Evolutionary conservation across 2,888 invertebrate species (phyloP).

Genomic region (Tetragonisca angustula): DNA sequence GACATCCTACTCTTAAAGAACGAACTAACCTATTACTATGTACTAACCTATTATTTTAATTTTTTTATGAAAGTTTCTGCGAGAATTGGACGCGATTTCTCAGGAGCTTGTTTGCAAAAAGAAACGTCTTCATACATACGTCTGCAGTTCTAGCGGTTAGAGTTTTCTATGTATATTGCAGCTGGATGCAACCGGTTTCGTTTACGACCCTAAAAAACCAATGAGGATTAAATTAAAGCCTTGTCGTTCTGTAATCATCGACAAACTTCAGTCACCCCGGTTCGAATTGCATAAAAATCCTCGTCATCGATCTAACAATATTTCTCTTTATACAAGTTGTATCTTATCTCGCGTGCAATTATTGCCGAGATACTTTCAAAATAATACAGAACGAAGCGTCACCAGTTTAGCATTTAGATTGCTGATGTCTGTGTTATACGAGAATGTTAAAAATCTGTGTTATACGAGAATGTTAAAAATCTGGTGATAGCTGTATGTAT

Average conservation of each 20-base stretch:
- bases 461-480: neutral
- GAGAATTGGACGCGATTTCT: neutral
- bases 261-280: conserved; percentile 57
- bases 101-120: neutral
- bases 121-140: conserved; percentile 17
- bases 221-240: conserved; percentile 71
- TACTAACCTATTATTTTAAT: neutral
- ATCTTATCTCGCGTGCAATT: conserved; percentile 47
- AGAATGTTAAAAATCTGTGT: neutral
- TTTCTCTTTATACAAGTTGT: conserved; percentile 39
- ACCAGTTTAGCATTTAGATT: conserved; percentile 22
- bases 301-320: conserved; percentile 36
- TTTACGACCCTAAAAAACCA: conserved; percentile 61
- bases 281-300: conserved; percentile 17
- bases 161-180: conserved; percentile 52
- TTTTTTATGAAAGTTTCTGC: neutral
- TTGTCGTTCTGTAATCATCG: conserved; percentile 61
- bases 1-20: too few relatives aligned
- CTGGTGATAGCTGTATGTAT: neutral
- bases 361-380: conserved; percentile 1
- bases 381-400: neutral
- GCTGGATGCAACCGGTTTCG: conserved; percentile 66
- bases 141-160: conserved; percentile 14
- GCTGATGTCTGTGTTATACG: conserved; percentile 18
- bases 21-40: too few relatives aligned